These are phyloP conservation scores for Ondatra zibethicus DNA, from an alignment of 2,113 vertebrate genomes.

Conservation along the genomic window DNA sequence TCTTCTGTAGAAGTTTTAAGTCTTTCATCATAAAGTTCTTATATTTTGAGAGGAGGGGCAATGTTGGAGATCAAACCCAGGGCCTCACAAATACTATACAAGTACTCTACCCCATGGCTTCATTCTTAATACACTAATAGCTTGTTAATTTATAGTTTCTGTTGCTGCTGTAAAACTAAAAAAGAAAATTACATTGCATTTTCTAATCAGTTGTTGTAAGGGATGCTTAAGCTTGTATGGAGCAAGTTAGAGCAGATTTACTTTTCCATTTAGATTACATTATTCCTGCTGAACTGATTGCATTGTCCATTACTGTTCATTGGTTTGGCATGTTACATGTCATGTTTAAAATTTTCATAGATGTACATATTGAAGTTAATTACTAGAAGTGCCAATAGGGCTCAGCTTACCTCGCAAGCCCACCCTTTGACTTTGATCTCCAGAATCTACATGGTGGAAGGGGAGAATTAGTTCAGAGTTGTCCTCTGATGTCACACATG, in stretches of 20 bases:
- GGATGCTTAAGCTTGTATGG: neutral
- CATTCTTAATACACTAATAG: neutral
- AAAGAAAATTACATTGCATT: neutral
- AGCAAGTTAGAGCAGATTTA: neutral
- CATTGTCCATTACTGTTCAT: neutral
- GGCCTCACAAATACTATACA: neutral
- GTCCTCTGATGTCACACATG: neutral
- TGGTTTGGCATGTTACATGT: neutral
- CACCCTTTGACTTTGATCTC: neutral
- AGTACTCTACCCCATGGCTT: neutral
- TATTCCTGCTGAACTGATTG: neutral
- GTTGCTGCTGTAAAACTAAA: neutral
- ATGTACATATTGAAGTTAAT: neutral
- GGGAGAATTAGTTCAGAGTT: neutral
- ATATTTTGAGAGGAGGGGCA: neutral
- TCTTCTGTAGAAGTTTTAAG: neutral
- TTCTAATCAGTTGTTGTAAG: neutral
- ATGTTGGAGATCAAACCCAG: neutral
- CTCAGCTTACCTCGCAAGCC: neutral
- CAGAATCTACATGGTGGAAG: neutral
- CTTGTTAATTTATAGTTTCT: slow-evolving; percentile 5
- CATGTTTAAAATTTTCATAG: neutral
- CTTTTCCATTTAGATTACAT: slow-evolving; percentile 4
- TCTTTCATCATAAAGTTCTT: slow-evolving; percentile 6
- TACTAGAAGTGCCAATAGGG: neutral